phyloP scores from a whole-genome alignment of 2,797 vertebrate genomes.

The Spinibarbus caldwelli region DNA sequence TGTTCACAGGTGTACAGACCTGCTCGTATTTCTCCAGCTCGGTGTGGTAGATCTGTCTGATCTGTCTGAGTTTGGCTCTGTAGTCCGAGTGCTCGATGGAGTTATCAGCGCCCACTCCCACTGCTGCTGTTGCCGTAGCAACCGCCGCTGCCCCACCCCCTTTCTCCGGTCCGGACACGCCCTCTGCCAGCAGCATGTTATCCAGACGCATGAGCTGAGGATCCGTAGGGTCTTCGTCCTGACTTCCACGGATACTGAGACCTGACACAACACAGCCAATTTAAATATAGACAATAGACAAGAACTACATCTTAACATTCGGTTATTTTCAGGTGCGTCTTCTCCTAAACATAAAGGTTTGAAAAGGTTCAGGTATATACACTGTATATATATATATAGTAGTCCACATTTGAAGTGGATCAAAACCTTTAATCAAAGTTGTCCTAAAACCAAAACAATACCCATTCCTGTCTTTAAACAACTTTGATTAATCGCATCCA shows the following conservation, averaged over 20 bases:
- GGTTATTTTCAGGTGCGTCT: not conserved
- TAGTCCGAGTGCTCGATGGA: constrained; percentile 99
- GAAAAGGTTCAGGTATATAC: not conserved
- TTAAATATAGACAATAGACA: not conserved
- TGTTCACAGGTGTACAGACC: constrained; percentile 73
- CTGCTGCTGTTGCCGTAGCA: constrained; percentile 84
- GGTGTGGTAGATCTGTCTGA: constrained; percentile 99
- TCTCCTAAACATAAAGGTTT: not conserved
- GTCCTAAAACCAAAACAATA: not conserved
- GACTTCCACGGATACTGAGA: constrained; percentile 96
- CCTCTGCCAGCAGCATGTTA: constrained; percentile 99
- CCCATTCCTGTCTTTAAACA: not conserved
- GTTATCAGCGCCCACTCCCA: constrained; percentile 92
- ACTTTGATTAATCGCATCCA: not conserved
- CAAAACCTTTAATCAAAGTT: not conserved
- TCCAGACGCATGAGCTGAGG: constrained; percentile 99
- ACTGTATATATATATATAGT: too few relatives aligned
- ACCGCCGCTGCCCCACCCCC: constrained; percentile 91
- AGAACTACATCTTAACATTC: not conserved
- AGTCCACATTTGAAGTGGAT: not conserved
- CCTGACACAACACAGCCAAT: constrained; percentile 71
- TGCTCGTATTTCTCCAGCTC: constrained; percentile 99
- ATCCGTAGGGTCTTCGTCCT: constrained; percentile 95
- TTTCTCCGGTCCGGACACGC: constrained; percentile 97
- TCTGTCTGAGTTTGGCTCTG: constrained; percentile 98